Conservation (phyloP, 1,140 invertebrate species). For the Drosophila rufa region DNA sequence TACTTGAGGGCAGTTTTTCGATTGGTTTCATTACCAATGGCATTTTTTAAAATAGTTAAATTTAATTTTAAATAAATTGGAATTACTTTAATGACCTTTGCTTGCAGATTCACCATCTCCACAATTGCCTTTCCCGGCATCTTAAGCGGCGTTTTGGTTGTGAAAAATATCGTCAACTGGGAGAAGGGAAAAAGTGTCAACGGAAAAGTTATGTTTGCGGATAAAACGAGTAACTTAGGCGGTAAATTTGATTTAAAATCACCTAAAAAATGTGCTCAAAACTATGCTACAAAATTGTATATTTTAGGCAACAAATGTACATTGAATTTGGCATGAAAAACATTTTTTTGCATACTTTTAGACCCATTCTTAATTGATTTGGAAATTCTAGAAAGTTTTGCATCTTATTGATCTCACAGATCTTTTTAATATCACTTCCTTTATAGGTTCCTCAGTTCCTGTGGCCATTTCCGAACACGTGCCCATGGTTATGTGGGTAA, state of each 20-base stretch:
- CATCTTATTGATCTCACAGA: too few relatives aligned
- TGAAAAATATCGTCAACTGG: constrained; percentile 59
- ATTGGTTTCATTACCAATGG: background rate
- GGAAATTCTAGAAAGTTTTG: too few relatives aligned
- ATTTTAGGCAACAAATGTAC: too few relatives aligned
- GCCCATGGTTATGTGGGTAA: constrained; percentile 87
- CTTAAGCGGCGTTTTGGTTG: constrained; percentile 59
- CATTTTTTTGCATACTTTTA: too few relatives aligned
- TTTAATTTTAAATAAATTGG: background rate
- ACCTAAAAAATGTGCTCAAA: too few relatives aligned
- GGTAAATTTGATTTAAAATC: constrained; percentile 31
- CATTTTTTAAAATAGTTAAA: too few relatives aligned
- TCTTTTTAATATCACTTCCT: constrained; percentile 85
- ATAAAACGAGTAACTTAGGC: constrained; percentile 57
- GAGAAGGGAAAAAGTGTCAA: constrained; percentile 41
- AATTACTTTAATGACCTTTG: too few relatives aligned
- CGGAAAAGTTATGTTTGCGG: constrained; percentile 43
- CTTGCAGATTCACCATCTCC: constrained; percentile 85
- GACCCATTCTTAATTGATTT: too few relatives aligned
- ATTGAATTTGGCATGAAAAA: too few relatives aligned
- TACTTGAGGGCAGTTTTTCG: background rate
- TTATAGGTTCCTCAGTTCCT: constrained; percentile 85
- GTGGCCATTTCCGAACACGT: constrained; percentile 90
- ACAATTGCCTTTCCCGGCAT: constrained; percentile 90
- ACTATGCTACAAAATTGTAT: too few relatives aligned